Evolutionary conservation across 2,113 vertebrate species (phyloP), one percentile per base, ranked within the genome.

Genomic region (Scomber scombrus): DNA sequence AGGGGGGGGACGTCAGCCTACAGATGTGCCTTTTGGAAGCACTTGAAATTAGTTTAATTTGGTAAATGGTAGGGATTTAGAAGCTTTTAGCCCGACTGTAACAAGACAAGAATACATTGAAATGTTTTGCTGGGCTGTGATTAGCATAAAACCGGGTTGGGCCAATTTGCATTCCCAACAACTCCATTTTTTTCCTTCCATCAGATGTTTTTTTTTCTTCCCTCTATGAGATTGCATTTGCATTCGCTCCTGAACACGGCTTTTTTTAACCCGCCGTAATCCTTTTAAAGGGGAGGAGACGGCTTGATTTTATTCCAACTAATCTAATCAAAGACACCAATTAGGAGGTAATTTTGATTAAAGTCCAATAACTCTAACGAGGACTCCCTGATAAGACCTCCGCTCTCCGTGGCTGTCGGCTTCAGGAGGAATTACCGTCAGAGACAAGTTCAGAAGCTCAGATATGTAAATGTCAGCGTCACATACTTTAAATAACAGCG

Each of bases 1-100:
- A 73, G 94, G 85, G 95, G 95, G 96, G 94, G 90, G 96, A 96
- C 96, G 95, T 97, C 96, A 96, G 96, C 96, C 96, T 97, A 96
- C 97, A 97, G 96, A 98, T 97, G 97, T 96, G 97, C 96, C 96
- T 97, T 97, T 96, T 96, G 96, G 96, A 97, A 96, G 96, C 96
- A 96, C 97, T 97, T 97, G 97, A 97, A 97, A 98, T 99, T 97
- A 99, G 96, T 99, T 98, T 99, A 98, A 99, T 99, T 99, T 97
- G 97, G 97, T 98, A 99, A 99, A 98, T 98, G 97, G 96, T 96
- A 91, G 96, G 96, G 97, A 97, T 97, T 97, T 97, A 96, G 96
- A 97, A 96, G 96, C 96, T 97, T 96, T 98, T 96, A 96, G 96
- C 93, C 93, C 92, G 94, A 95, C 96, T 92, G 90, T 96, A 95